Base-by-base conservation (phyloP, 2,888 invertebrate genomes). In the Drosophila lacicola region DNA sequence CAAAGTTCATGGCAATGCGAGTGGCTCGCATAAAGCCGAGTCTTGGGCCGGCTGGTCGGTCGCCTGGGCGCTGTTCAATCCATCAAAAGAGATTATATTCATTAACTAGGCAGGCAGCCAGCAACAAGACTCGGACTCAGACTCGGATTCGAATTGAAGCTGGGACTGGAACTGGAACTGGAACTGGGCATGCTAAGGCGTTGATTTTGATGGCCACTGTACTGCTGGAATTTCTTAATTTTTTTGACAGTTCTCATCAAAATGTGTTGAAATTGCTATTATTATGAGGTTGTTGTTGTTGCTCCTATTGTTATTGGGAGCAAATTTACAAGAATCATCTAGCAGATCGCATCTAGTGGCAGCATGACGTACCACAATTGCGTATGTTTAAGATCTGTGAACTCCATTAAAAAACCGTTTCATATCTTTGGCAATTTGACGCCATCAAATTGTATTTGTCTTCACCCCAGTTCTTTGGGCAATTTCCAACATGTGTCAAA, bases 41-140 rank as follows among this genome's bases (percentile, higher is more conserved):
- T 44, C 54, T 58, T 46, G 57, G 45, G 36, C 25, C 53, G 36
- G 41, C 39, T 47, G 66, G 14, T 25, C 57, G 65, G 50, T 45
- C 62, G 53, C 41, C 57, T 53, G 51, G 62, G 61, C 42, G 68
- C 79, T 82, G 77, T 81, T 79, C 79, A 81, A 90, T 89, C 90
- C 90, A 88, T 88, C 88, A 88, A 81, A 81, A 78, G 78, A 77
- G 90, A 90, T 89, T 90, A 88, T 80, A 73, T 86, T 81, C 76
- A 85, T 78, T 84, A 90, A 82, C 80, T 78, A 80, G 82, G 70
- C 83, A 73, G 70, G 54, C 74, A 56, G 57, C 34, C 47, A 47
- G 63, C 57, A 66, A 62, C 44, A 21, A 62, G 55, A 50, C 33
- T 61, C 46, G 45, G 65, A 50, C 41, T 55, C 51, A 10, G 42